These are phyloP conservation scores for Axea sp. DNA, from an alignment of 2,888 invertebrate species.

Conservation along the genomic window DNA sequence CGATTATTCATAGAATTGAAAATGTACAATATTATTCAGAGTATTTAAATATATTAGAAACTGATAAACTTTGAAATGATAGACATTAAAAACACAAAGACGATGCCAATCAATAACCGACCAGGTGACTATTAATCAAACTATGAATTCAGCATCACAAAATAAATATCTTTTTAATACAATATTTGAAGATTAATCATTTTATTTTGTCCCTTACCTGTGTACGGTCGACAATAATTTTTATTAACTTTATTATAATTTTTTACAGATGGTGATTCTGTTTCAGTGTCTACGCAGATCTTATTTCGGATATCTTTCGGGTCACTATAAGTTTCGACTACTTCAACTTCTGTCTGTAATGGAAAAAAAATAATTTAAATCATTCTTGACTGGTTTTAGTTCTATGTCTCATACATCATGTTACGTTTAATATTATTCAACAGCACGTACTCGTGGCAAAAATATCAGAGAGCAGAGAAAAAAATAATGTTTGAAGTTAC, in stretches of 20 bases:
- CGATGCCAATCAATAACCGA: too few species aligned
- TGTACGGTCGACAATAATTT: constrained; percentile 82
- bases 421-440: constrained; percentile 37
- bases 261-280: constrained; percentile 75
- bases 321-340: constrained; percentile 87
- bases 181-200: too few species aligned
- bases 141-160: too few species aligned
- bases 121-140: too few species aligned
- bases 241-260: constrained; percentile 81
- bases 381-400: background rate
- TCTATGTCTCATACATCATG: constrained; percentile 1
- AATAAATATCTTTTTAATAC: too few species aligned
- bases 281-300: constrained; percentile 77
- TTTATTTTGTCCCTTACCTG: constrained; percentile 71
- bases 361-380: constrained; percentile 9
- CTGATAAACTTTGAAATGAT: too few species aligned
- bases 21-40: too few species aligned
- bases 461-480: constrained; percentile 69
- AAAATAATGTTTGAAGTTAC: constrained; percentile 36
- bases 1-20: too few species aligned
- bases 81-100: too few species aligned
- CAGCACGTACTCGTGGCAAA: constrained; percentile 67
- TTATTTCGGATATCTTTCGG: constrained; percentile 83
- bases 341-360: constrained; percentile 82
- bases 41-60: too few species aligned